A percentile compares a stretch with the other conserved stretches of the same genome.
Conservation (phyloP, 1,140 invertebrate species). For the Parapsyche elsis region DNA sequence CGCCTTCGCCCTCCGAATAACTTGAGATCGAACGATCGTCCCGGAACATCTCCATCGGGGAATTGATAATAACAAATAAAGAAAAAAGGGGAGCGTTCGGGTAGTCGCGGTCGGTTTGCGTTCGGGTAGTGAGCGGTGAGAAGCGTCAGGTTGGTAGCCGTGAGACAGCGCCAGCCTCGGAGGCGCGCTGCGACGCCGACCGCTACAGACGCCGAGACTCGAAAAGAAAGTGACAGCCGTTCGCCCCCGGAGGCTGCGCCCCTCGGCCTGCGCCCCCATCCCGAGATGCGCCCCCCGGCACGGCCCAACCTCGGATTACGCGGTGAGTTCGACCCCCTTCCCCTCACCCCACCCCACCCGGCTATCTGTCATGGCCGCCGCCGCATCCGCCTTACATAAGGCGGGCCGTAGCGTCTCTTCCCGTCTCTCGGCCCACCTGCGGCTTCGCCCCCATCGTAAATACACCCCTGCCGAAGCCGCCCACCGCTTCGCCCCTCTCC, state of each 20-base stretch:
- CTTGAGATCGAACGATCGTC: neutral
- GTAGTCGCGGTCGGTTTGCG: neutral
- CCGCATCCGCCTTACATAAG: constrained; percentile 60
- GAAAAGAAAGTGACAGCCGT: too few relatives aligned
- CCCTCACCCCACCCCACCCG: neutral
- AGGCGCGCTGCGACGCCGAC: neutral
- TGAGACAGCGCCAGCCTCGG: neutral
- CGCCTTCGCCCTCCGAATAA: neutral
- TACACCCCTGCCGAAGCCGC: neutral
- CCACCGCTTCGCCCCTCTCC: neutral
- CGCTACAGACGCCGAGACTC: neutral
- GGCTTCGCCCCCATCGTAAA: neutral
- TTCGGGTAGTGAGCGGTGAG: too few relatives aligned
- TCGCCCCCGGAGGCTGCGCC: neutral
- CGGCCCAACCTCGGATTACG: neutral
- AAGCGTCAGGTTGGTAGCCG: neutral
- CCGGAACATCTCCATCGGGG: too few relatives aligned
- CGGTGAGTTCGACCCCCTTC: neutral
- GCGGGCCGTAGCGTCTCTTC: constrained; percentile 33
- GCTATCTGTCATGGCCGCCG: constrained; percentile 60
- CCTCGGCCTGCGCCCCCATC: neutral
- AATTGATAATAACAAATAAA: too few relatives aligned
- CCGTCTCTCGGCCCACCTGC: neutral
- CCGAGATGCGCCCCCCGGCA: neutral
- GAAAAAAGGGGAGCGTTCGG: too few relatives aligned